Evolutionary conservation across 2,888 invertebrate genomes (phyloP).

Genomic region (Agrochola circellaris): DNA sequence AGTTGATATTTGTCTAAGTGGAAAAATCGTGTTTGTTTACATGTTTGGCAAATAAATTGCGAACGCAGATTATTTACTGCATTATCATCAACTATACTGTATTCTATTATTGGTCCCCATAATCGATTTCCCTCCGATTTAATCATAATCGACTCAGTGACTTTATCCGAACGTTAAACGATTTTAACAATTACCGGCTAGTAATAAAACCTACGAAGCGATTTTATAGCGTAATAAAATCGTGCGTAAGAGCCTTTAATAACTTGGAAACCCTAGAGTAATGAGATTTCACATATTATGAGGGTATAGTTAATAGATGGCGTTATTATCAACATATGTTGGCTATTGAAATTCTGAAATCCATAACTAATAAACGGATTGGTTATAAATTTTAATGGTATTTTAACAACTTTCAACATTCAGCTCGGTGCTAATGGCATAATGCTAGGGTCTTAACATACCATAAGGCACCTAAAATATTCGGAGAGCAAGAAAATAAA

Average conservation of each 20-base stretch:
- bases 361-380: slow-evolving; percentile 8
- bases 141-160: slow-evolving; percentile 61
- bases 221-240: slow-evolving; percentile 67
- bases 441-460: not conserved
- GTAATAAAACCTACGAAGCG: slow-evolving; percentile 65
- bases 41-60: too few relatives aligned
- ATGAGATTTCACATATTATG: slow-evolving; percentile 50
- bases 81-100: slow-evolving; percentile 13
- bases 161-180: slow-evolving; percentile 63
- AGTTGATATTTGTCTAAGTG: too few relatives aligned
- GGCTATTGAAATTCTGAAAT: slow-evolving; percentile 23
- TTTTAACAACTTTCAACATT: slow-evolving; percentile 6
- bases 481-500: not conserved
- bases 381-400: slow-evolving; percentile 11
- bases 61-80: not conserved
- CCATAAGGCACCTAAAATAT: not conserved
- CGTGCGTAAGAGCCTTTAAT: slow-evolving; percentile 64
- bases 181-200: slow-evolving; percentile 67
- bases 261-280: slow-evolving; percentile 61
- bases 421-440: not conserved
- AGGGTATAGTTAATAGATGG: slow-evolving; percentile 35
- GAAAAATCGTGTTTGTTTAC: too few relatives aligned
- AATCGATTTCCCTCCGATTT: slow-evolving; percentile 59
- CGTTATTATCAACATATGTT: slow-evolving; percentile 41
- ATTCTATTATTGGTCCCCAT: slow-evolving; percentile 26